A percentile compares a stretch with the other conserved stretches of the same genome.
phyloP scores from a whole-genome alignment of 2,797 vertebrate species.

The Hippocampus kuda region DNA sequence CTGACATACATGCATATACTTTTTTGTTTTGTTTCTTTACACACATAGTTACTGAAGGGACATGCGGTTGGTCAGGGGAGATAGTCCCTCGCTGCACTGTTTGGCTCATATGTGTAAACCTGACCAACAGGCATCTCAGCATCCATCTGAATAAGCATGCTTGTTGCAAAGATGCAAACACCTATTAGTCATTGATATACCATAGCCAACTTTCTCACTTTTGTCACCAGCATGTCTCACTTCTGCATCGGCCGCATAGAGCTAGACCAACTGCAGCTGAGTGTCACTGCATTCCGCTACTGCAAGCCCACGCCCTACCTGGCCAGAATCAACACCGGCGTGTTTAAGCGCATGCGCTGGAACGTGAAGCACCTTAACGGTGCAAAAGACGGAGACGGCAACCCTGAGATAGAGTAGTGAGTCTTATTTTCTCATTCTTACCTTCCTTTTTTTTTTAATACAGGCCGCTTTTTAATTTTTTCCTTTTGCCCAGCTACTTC shows the following conservation, averaged over 20 bases:
- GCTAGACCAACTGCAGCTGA: slow-evolving; percentile 59
- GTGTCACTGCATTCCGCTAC: slow-evolving; percentile 70
- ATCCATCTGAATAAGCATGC: no score
- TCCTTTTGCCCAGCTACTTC: slow-evolving; percentile 64
- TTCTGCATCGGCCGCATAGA: slow-evolving; percentile 71
- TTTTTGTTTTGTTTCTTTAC: no score
- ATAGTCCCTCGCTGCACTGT: no score
- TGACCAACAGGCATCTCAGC: no score
- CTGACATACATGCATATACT: no score
- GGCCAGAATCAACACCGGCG: slow-evolving; percentile 37
- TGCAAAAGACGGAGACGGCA: background rate
- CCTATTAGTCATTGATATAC: background rate
- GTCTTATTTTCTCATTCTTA: slow-evolving; percentile 16
- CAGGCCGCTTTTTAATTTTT: background rate
- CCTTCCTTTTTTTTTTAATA: background rate
- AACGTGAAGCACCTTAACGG: slow-evolving; percentile 60
- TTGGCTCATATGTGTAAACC: no score
- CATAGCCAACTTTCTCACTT: background rate
- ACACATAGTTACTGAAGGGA: no score
- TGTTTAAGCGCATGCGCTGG: slow-evolving; percentile 83
- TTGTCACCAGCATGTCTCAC: slow-evolving; percentile 63
- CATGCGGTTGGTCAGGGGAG: no score
- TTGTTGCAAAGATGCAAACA: no score
- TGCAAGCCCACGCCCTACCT: slow-evolving; percentile 63
- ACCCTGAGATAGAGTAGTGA: slow-evolving; percentile 54